Percentiles rank a stretch among this genome's conserved stretches.
These are phyloP conservation scores for Dynastes hyllus DNA, from an alignment of 2,888 invertebrate genomes.

Conservation along the genomic window DNA sequence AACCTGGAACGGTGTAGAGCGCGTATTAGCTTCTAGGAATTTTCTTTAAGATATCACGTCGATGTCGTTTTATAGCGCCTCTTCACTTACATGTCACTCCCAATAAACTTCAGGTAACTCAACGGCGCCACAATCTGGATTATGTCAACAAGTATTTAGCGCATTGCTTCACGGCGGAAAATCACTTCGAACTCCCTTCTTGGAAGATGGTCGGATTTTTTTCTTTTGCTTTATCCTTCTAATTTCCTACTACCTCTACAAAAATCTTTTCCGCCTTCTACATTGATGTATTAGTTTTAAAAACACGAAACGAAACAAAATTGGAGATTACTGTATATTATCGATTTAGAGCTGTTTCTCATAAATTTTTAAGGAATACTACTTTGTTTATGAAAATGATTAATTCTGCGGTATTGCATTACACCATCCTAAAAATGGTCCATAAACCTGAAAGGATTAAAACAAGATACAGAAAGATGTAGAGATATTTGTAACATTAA, in stretches of 20 bases:
- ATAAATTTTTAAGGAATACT: too few relatives aligned
- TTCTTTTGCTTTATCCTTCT: conserved; percentile 39
- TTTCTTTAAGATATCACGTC: conserved; percentile 44
- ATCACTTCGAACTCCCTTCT: conserved; percentile 56
- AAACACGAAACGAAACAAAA: too few relatives aligned
- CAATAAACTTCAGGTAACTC: conserved; percentile 58
- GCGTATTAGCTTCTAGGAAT: not conserved
- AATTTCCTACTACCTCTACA: conserved; percentile 56
- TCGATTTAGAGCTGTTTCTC: too few relatives aligned
- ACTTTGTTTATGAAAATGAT: too few relatives aligned
- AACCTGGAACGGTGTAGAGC: not conserved
- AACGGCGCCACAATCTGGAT: conserved; percentile 61
- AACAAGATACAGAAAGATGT: too few relatives aligned
- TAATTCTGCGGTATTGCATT: too few relatives aligned
- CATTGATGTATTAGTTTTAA: too few relatives aligned
- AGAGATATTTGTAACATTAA: too few relatives aligned
- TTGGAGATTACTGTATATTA: too few relatives aligned
- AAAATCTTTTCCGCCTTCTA: not conserved
- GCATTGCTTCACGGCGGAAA: conserved; percentile 59
- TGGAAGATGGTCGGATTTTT: conserved; percentile 58
- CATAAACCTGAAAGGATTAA: too few relatives aligned
- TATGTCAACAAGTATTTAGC: conserved; percentile 63
- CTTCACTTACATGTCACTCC: conserved; percentile 43
- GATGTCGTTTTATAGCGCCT: conserved; percentile 15
- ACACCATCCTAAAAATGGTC: too few relatives aligned